A percentile compares a stretch with the other conserved stretches of the same genome.
Evolutionary conservation across 2,113 vertebrate species (phyloP).

Genomic region (Oreochromis niloticus): DNA sequence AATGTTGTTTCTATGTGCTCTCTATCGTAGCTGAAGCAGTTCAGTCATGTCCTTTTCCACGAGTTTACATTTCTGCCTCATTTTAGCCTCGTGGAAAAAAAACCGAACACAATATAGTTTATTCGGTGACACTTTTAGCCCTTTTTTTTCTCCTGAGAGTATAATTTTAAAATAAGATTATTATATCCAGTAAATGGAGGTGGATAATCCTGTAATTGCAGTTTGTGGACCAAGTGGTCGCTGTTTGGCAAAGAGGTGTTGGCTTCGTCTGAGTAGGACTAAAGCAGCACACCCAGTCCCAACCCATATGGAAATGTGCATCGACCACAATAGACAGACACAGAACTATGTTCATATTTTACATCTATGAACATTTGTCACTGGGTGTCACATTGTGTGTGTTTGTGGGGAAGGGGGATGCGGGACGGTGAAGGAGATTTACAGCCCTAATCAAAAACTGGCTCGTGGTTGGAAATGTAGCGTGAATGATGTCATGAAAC

Average conservation of each 20-base stretch:
- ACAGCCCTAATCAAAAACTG: slow-evolving; percentile 75
- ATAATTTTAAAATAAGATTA: neutral
- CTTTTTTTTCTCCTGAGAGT: neutral
- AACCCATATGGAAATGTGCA: neutral
- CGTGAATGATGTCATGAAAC: slow-evolving; percentile 73
- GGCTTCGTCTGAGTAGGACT: neutral
- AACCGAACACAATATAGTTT: neutral
- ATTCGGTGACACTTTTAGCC: neutral
- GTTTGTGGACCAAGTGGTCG: neutral
- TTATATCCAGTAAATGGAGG: neutral
- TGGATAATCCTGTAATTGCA: neutral
- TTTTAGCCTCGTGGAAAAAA: neutral
- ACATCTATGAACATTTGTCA: slow-evolving; percentile 20
- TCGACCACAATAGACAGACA: slow-evolving; percentile 15
- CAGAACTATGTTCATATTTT: neutral
- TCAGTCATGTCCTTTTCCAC: neutral
- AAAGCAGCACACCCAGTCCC: neutral
- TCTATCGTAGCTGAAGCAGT: neutral
- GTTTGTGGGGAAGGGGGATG: neutral
- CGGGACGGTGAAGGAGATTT: slow-evolving; percentile 63
- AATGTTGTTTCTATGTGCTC: neutral
- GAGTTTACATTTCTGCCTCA: neutral
- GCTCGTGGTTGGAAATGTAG: slow-evolving; percentile 71
- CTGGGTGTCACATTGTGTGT: neutral
- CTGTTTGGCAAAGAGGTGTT: neutral